Evolutionary conservation across 53 echinoderm and acorn worm species (phyloP), one percentile per base, ranked within the genome.

Genomic region (Arbacia lixula): DNA sequence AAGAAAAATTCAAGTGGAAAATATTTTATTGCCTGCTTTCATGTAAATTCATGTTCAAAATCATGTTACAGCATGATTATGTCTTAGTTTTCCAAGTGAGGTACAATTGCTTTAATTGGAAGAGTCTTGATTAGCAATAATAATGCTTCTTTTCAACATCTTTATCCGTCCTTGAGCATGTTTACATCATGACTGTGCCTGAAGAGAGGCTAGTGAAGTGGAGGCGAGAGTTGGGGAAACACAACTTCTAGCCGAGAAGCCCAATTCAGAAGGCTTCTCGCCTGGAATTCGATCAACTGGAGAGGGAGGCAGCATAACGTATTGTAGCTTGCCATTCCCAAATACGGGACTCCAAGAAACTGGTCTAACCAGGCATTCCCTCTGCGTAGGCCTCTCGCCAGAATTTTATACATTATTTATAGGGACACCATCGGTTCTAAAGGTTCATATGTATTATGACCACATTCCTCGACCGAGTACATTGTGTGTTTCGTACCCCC

Each of bases 351-450:
- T 81, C 82, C 82, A 63, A 81, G 82, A 81, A 81, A 81, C 63
- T 81, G 82, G 82, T 35, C 82, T 63, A 81, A 42, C 82, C 31
- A 5, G n/a, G 41, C 82, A 81, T 81, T 81, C 62, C 82, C 82
- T 81, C 64, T 12, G 25, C 43, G 33, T 38, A 64, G 82, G 82
- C 82, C 82, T 41, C 82, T 81, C 82, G 16, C 82, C 20, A 81
- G 82, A 63, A 81, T 81, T 81, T 81, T 81, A 81, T 81, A 81
- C 82, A 81, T 81, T 81, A 81, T 81, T 81, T 81, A 81, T 81
- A 81, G 82, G 63, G 61, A 81, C 64, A 61, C 82, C 35, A 63
- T 64, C 53, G 49, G 78, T 81, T 81, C 63, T 81, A 46, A 81
- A 63, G 82, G 82, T 81, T 81, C 82, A 81, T 81, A 81, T 42